Evolutionary conservation across 2,888 invertebrate species (phyloP), one percentile per base, ranked within the genome.

Genomic region (Nebria brevicollis): DNA sequence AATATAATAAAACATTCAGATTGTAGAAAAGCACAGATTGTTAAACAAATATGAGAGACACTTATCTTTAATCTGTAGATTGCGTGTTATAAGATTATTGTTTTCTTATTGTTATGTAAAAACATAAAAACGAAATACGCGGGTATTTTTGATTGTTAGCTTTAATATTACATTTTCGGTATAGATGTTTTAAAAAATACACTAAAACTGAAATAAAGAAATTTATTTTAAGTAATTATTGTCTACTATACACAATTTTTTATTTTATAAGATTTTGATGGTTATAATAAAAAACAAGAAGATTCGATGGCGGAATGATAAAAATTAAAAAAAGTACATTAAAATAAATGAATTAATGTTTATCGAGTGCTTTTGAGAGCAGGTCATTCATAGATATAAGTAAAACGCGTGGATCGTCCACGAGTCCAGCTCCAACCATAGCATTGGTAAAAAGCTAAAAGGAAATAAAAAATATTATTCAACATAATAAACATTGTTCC

Each of bases 351-450:
- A 54, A 42, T 54, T 86, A 94, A 89, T 94, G 92, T 89, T 96
- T 96, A 85, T 96, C 95, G 85, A 97, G 91, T 72, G 95, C 95
- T 88, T 94, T 93, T 1, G 93, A 92, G 83, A 98, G 89, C 77
- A 98, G 92, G 85, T 96, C 94, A 89, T 98, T 98, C 90, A 99
- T 94, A 79, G 96, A 93, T 1, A 93, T 93, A 42, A 98, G 91
- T 84, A 98, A 91, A 82, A 94, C 93, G 83, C 97, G 92, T 0
- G 98, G 96, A 90, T 99, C 98, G 87, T 97, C 95, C 0, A 98
- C 93, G 43, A 99, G 91, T 10, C 98, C 98, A 66, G 98, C 98
- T 4, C 95, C 95, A 10, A 98, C 96, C 96, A 99, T 96, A 0
- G 98, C 96, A 88, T 98, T 98, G 81, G 94, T 94, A 88, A 98